These are phyloP conservation scores for Alviniconcha marisindica DNA, from an alignment of 1,140 invertebrate genomes.

Conservation along the genomic window DNA sequence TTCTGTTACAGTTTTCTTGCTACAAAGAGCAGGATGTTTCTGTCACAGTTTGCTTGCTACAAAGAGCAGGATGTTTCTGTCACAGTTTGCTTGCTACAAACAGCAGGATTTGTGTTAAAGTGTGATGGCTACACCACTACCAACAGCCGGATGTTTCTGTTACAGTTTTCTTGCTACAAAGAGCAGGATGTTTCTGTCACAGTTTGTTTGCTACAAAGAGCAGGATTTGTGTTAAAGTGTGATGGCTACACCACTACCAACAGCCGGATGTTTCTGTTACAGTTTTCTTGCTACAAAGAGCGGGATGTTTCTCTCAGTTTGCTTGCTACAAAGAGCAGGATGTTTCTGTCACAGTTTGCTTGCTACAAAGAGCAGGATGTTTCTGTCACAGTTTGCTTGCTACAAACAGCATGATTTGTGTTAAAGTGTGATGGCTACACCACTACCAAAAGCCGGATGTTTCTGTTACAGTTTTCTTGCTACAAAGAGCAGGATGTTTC, in stretches of 20 bases:
- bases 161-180: slow-evolving; percentile 51
- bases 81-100: slow-evolving; percentile 51
- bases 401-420: too few species aligned
- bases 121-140: too few species aligned
- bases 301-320: background rate
- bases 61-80: background rate
- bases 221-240: too few species aligned
- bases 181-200: slow-evolving; percentile 11
- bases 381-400: too few species aligned
- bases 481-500: background rate
- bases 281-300: slow-evolving; percentile 47
- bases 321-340: too few species aligned
- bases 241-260: too few species aligned
- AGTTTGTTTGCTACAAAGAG: too few species aligned
- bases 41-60: too few species aligned
- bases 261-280: slow-evolving; percentile 10
- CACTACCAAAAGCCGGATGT: background rate
- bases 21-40: background rate
- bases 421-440: too few species aligned
- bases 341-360: slow-evolving; percentile 57
- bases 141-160: background rate
- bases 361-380: background rate
- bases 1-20: too few species aligned
- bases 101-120: slow-evolving; percentile 48
- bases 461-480: too few species aligned